phyloP scores from a whole-genome alignment of 2,113 vertebrate genomes.

The Parotia lawesii region DNA sequence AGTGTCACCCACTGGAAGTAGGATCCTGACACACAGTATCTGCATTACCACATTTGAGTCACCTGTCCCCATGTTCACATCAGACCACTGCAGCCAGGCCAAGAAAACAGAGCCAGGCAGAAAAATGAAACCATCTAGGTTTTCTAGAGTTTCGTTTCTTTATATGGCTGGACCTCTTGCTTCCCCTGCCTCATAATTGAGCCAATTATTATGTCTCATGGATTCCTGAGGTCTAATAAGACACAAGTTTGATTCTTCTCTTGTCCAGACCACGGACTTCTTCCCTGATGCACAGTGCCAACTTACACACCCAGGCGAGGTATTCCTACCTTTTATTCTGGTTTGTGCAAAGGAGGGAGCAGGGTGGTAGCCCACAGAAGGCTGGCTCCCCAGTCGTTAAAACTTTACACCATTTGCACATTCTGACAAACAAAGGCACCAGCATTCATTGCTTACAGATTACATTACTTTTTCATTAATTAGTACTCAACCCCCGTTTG shows the following conservation, averaged over 20 bases:
- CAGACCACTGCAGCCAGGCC: not conserved
- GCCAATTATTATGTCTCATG: not conserved
- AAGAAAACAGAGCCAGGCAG: not conserved
- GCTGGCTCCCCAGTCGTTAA: not conserved
- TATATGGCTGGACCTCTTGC: not conserved
- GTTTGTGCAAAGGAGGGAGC: not conserved
- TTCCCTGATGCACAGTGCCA: rapidly evolving
- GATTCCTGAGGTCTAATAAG: not conserved
- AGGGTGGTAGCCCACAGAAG: not conserved
- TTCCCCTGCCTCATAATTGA: not conserved
- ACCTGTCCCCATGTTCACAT: not conserved
- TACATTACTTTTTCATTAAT: not conserved
- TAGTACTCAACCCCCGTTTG: not conserved
- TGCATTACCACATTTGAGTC: not conserved
- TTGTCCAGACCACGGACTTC: rapidly evolving
- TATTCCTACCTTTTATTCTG: not conserved
- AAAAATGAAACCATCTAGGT: not conserved
- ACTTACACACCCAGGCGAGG: not conserved
- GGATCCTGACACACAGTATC: not conserved
- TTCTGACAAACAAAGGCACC: not conserved
- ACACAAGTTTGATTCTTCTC: not conserved
- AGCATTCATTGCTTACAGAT: not conserved
- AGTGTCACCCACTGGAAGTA: not conserved
- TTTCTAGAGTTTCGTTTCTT: not conserved
- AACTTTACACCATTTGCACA: not conserved